Conservation (phyloP, 1,140 invertebrate genomes). For the Diploscapter pachys region DNA sequence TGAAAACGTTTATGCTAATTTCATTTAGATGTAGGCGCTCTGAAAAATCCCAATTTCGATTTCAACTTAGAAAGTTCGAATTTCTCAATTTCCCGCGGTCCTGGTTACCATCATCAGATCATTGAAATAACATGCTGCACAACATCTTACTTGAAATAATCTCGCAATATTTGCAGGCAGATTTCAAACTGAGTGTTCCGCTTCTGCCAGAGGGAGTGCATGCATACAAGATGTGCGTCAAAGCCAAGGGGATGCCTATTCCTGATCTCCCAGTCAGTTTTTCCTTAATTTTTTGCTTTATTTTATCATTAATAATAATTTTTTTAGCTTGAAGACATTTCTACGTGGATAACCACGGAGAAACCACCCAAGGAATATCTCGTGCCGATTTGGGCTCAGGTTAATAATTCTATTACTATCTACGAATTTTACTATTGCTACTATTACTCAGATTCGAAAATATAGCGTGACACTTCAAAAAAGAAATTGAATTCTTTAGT, state of each 20-base stretch:
- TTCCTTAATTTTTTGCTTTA: too few species aligned
- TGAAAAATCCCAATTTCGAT: too few species aligned
- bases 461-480: too few species aligned
- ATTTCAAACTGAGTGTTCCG: slow-evolving; percentile 31
- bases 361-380: slow-evolving; percentile 34
- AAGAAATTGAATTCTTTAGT: too few species aligned
- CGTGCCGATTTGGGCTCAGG: slow-evolving; percentile 25
- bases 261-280: too few species aligned
- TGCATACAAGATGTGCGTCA: slow-evolving; percentile 42
- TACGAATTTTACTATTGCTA: background rate
- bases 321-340: slow-evolving; percentile 38
- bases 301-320: background rate
- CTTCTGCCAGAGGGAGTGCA: slow-evolving; percentile 30
- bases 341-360: slow-evolving; percentile 37
- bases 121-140: too few species aligned
- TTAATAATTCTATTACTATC: background rate
- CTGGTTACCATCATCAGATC: background rate
- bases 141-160: too few species aligned
- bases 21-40: too few species aligned
- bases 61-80: too few species aligned
- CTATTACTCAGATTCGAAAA: background rate
- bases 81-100: background rate
- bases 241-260: slow-evolving; percentile 17
- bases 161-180: slow-evolving; percentile 9
- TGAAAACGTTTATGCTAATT: too few species aligned